phyloP scores from a whole-genome alignment of 30 jellyfish, hydroid and myxozoan genomes.

The Aurelia sp. region DNA sequence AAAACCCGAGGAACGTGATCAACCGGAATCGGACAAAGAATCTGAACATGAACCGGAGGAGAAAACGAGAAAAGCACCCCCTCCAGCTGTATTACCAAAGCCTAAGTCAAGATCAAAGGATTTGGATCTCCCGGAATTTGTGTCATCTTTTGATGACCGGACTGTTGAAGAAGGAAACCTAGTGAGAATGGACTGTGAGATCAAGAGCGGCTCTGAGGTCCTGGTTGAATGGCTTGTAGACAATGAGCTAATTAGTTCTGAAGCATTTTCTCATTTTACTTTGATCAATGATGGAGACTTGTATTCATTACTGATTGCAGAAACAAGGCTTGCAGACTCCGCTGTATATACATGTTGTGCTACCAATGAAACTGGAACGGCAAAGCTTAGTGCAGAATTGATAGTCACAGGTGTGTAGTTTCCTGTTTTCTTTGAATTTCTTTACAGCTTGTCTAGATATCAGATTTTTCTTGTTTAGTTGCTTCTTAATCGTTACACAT shows the following conservation, averaged over 20 bases:
- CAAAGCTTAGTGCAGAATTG: slow-evolving; percentile 69
- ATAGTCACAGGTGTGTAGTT: slow-evolving; percentile 73
- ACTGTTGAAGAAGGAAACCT: slow-evolving; percentile 81
- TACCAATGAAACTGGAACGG: slow-evolving; percentile 71
- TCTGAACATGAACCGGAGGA: slow-evolving; percentile 33
- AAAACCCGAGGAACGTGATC: slow-evolving; percentile 41
- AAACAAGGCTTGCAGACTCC: slow-evolving; percentile 71
- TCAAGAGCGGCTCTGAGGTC: slow-evolving; percentile 46
- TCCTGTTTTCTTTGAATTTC: background rate
- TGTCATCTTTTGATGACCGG: slow-evolving; percentile 47
- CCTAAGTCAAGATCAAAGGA: slow-evolving; percentile 55
- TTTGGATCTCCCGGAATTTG: slow-evolving; percentile 49
- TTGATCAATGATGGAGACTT: slow-evolving; percentile 73
- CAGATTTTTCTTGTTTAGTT: too few species aligned
- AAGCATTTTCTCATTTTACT: slow-evolving; percentile 68
- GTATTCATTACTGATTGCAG: slow-evolving; percentile 81
- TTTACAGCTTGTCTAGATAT: too few species aligned
- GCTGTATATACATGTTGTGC: slow-evolving; percentile 69
- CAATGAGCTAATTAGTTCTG: slow-evolving; percentile 62
- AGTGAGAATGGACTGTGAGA: slow-evolving; percentile 76
- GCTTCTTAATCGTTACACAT: too few species aligned
- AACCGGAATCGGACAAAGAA: slow-evolving; percentile 48
- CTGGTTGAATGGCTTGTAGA: slow-evolving; percentile 75
- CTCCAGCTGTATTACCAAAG: slow-evolving; percentile 75
- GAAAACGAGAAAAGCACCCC: slow-evolving; percentile 56